phyloP scores from a whole-genome alignment of 2,113 vertebrate species.

The Epinephelus moara region DNA sequence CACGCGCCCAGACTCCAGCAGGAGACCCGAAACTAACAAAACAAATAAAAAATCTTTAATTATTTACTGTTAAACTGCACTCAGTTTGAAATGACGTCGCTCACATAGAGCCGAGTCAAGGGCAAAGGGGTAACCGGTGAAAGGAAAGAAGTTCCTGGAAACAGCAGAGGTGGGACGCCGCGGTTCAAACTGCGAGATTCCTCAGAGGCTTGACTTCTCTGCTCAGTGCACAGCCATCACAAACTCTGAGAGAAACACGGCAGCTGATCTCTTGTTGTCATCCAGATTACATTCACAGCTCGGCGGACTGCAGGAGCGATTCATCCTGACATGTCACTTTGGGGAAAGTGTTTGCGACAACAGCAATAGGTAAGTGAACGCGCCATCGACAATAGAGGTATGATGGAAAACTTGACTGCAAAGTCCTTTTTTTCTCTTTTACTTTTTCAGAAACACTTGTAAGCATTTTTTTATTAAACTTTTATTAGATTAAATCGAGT shows the following conservation, averaged over 20 bases:
- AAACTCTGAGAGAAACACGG: constrained; percentile 8
- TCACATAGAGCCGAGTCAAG: constrained; percentile 39
- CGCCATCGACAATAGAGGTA: neutral
- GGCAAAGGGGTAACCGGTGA: constrained; percentile 57
- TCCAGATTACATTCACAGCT: neutral
- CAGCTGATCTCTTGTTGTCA: neutral
- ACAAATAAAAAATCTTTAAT: constrained; percentile 18
- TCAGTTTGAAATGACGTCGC: constrained; percentile 51
- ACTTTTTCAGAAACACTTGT: neutral
- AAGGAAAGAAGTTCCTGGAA: constrained; percentile 62
- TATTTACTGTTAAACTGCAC: constrained; percentile 25
- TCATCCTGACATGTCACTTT: constrained; percentile 26
- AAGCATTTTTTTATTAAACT: neutral
- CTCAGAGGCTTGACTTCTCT: constrained; percentile 29
- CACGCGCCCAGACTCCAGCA: neutral
- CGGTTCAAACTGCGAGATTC: constrained; percentile 30
- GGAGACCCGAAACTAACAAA: neutral
- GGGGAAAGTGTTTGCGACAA: constrained; percentile 18
- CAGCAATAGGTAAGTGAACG: constrained; percentile 53
- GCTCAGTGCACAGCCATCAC: constrained; percentile 8
- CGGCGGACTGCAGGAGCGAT: neutral
- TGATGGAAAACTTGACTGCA: neutral
- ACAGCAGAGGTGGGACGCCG: constrained; percentile 43
- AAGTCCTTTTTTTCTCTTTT: neutral
- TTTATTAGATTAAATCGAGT: neutral